Percentiles rank a stretch among this genome's conserved stretches.
Conservation (phyloP, 2,888 invertebrate species). For the Spilarctia lutea region DNA sequence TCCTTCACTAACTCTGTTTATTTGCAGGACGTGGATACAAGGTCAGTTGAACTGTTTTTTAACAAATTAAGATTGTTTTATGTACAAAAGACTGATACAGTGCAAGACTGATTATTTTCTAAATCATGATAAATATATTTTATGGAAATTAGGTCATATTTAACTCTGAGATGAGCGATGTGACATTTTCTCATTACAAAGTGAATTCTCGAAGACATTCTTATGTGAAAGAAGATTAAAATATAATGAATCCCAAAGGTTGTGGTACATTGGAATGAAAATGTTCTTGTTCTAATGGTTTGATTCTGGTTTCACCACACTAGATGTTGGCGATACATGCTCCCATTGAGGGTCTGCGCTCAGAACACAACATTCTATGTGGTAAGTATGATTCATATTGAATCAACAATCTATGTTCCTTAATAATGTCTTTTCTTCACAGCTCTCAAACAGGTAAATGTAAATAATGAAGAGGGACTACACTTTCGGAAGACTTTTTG, state of each 20-base stretch:
- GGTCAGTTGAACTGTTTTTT: conserved; percentile 63
- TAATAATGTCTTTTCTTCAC: conserved; percentile 47
- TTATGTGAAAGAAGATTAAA: conserved; percentile 25
- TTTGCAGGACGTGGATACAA: conserved; percentile 65
- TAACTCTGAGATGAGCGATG: not conserved
- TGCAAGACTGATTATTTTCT: conserved; percentile 21
- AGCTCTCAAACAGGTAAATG: conserved; percentile 50
- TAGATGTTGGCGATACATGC: conserved; percentile 73
- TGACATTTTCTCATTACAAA: conserved; percentile 1
- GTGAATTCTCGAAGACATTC: conserved; percentile 33
- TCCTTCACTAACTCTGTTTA: conserved; percentile 25
- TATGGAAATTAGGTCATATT: conserved; percentile 14
- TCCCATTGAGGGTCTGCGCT: conserved; percentile 58
- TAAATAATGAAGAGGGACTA: conserved; percentile 15
- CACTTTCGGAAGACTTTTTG: not conserved
- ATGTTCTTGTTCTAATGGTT: conserved; percentile 70
- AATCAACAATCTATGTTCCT: conserved; percentile 23
- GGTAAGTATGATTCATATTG: conserved; percentile 69
- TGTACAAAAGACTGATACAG: not conserved
- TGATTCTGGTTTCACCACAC: conserved; percentile 82
- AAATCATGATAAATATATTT: conserved; percentile 11
- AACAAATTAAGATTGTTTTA: conserved; percentile 6
- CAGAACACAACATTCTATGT: conserved; percentile 50
- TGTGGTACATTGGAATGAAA: conserved; percentile 46
- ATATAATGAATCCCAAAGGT: conserved; percentile 36